phyloP scores from a whole-genome alignment of 2,797 vertebrate species.

The Poeciliopsis turneri region DNA sequence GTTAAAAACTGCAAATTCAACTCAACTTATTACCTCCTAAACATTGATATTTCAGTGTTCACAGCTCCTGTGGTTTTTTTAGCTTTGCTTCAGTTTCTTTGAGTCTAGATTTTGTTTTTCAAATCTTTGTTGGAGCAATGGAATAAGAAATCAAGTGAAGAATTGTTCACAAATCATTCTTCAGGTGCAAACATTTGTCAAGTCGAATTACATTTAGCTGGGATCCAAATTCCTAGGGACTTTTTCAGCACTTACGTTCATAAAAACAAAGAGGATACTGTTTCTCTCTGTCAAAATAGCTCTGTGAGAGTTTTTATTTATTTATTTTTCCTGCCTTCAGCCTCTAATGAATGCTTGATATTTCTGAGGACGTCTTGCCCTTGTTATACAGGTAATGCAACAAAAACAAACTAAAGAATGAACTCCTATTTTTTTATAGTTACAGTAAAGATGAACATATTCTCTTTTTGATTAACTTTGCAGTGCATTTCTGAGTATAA shows the following conservation, averaged over 20 bases:
- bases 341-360: not conserved
- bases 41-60: not conserved
- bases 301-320: not conserved
- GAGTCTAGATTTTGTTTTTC: not conserved
- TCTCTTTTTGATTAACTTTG: not conserved
- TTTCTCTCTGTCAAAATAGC: not conserved
- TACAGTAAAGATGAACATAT: not conserved
- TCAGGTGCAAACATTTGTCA: not conserved
- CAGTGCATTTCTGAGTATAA: not conserved
- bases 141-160: not conserved
- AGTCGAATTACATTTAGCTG: not conserved
- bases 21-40: not conserved
- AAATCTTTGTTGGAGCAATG: not conserved
- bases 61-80: not conserved
- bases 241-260: not conserved
- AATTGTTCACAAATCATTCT: not conserved
- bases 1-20: not conserved
- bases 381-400: not conserved
- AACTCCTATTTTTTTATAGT: not conserved
- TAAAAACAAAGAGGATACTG: not conserved
- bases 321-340: not conserved
- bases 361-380: not conserved
- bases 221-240: not conserved
- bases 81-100: not conserved
- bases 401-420: not conserved